Conservation (phyloP, 1,140 invertebrate species). For the Drosophila nannoptera region DNA sequence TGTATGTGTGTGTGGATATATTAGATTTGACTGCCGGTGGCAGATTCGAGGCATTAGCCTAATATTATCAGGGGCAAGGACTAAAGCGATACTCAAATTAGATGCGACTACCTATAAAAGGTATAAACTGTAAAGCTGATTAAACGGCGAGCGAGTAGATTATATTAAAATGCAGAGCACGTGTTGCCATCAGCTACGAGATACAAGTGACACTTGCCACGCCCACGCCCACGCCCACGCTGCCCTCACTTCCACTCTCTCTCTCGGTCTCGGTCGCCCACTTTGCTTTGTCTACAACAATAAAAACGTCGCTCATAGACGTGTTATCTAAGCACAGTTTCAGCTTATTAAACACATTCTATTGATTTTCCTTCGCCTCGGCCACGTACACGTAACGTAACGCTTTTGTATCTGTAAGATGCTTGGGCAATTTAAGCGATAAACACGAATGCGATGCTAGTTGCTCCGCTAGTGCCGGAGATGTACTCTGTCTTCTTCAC, state of each 20-base stretch:
- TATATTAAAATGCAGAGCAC: conserved; percentile 52
- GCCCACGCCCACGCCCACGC: not conserved
- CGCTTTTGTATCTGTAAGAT: conserved; percentile 41
- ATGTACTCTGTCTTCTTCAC: not conserved
- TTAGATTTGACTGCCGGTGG: conserved; percentile 25
- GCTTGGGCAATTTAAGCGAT: conserved; percentile 44
- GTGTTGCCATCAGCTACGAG: conserved; percentile 35
- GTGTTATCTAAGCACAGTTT: conserved; percentile 50
- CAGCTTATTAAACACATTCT: conserved; percentile 54
- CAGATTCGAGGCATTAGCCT: conserved; percentile 43
- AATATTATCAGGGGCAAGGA: conserved; percentile 40
- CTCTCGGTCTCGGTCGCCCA: not conserved
- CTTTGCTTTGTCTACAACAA: conserved; percentile 17
- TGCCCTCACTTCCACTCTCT: not conserved
- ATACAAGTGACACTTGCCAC: conserved; percentile 37
- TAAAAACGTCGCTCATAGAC: conserved; percentile 44
- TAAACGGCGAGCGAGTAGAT: conserved; percentile 38
- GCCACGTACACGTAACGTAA: conserved; percentile 17
- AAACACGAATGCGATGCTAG: conserved; percentile 40
- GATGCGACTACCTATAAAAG: conserved; percentile 26
- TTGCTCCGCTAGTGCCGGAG: conserved; percentile 21
- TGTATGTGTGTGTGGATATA: no score
- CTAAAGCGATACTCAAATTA: conserved; percentile 39
- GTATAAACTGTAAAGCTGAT: conserved; percentile 32
- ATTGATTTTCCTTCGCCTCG: conserved; percentile 36